Conservation (phyloP, 2,888 invertebrate genomes). For the Drosophila buzzatii region DNA sequence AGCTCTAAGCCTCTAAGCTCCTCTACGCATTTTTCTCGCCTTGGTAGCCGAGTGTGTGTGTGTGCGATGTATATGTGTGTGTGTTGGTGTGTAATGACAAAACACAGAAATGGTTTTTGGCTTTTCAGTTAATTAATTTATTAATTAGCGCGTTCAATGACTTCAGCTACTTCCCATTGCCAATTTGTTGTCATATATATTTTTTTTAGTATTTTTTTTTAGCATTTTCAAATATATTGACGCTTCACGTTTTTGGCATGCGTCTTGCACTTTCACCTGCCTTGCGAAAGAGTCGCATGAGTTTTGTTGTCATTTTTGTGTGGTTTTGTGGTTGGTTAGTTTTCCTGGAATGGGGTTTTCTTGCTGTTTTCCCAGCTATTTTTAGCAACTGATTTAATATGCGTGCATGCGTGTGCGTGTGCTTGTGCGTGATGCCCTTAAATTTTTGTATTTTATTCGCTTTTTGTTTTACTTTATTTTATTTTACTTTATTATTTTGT, state of each 20-base stretch:
- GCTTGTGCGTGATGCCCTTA: constrained; percentile 39
- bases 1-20: neutral
- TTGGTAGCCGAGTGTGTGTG: neutral
- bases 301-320: constrained; percentile 20
- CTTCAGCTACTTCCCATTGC: constrained; percentile 51
- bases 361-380: constrained; percentile 48
- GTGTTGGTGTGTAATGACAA: constrained; percentile 6
- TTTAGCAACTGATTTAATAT: constrained; percentile 79
- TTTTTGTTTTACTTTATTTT: constrained; percentile 26
- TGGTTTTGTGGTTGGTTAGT: neutral
- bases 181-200: constrained; percentile 9
- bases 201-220: constrained; percentile 14
- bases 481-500: neutral
- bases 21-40: no score
- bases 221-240: constrained; percentile 32
- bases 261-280: constrained; percentile 30
- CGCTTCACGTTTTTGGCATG: neutral
- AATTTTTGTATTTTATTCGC: constrained; percentile 36
- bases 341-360: constrained; percentile 1
- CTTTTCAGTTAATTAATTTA: constrained; percentile 77
- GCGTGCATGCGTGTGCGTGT: constrained; percentile 76
- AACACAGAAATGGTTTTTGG: constrained; percentile 76
- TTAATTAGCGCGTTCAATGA: constrained; percentile 77
- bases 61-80: neutral
- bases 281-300: constrained; percentile 9